phyloP scores from a whole-genome alignment of 2,113 vertebrate genomes.

The Istiophorus platypterus region DNA sequence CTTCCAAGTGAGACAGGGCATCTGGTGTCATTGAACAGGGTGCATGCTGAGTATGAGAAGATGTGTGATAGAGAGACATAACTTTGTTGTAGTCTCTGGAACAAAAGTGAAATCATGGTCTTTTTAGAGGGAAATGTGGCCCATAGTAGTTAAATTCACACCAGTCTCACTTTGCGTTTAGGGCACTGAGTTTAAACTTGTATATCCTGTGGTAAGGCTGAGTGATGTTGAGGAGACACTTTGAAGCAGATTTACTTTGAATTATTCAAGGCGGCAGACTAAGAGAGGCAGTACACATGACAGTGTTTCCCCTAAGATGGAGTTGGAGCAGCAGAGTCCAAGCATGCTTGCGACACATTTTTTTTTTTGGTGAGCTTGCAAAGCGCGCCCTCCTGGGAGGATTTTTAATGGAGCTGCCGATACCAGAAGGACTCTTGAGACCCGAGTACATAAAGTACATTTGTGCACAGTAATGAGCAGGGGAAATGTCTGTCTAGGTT shows the following conservation, averaged over 20 bases:
- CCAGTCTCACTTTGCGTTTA: not conserved
- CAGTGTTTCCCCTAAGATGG: too few species aligned
- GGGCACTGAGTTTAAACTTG: conserved; percentile 1
- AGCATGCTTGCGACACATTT: too few species aligned
- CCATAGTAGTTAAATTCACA: not conserved
- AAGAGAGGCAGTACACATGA: not conserved
- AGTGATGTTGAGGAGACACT: conserved; percentile 42
- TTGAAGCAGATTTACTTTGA: conserved; percentile 46
- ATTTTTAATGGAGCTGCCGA: too few species aligned
- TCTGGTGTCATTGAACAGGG: conserved; percentile 21
- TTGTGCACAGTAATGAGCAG: too few species aligned
- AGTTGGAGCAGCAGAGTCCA: too few species aligned
- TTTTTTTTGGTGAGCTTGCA: too few species aligned
- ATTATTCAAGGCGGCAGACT: conserved; percentile 46
- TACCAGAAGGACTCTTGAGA: too few species aligned
- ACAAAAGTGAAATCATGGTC: not conserved
- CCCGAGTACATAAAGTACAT: too few species aligned
- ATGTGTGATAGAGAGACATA: not conserved
- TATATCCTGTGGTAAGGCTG: conserved; percentile 20
- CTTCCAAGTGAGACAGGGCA: conserved; percentile 31
- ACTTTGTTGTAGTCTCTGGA: not conserved
- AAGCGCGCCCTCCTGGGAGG: too few species aligned
- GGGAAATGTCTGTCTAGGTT: too few species aligned
- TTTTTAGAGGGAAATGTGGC: not conserved
- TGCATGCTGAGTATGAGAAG: not conserved